Percentiles rank a stretch among this genome's conserved stretches.
Conservation (phyloP, 2,888 invertebrate species). For the Tipula helvola region DNA sequence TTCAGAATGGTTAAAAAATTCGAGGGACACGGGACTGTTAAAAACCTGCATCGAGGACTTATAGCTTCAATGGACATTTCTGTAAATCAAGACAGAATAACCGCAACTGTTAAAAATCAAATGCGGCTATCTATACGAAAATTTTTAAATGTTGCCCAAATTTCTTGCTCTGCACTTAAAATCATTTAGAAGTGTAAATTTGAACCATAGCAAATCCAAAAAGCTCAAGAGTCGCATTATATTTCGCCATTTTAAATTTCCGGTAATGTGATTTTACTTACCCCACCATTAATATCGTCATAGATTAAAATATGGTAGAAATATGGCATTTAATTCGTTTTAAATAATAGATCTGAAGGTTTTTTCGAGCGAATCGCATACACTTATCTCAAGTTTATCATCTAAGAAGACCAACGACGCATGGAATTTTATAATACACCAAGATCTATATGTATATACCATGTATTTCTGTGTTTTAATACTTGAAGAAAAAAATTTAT, state of each 20-base stretch:
- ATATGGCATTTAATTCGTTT: not conserved
- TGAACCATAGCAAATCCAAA: no score
- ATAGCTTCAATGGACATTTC: no score
- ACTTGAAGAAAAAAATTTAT: not conserved
- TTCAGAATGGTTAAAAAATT: no score
- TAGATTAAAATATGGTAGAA: not conserved
- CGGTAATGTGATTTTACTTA: not conserved
- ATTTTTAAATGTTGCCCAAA: no score
- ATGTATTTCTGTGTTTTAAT: not conserved
- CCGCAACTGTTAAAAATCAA: no score
- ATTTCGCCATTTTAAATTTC: not conserved
- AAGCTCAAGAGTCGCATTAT: no score
- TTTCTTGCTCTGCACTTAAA: no score
- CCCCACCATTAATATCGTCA: not conserved
- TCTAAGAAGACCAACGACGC: not conserved
- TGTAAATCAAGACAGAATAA: no score
- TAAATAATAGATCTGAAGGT: not conserved
- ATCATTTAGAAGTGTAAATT: no score
- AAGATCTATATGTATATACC: not conserved
- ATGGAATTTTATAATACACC: not conserved
- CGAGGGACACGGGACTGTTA: no score
- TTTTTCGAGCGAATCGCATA: not conserved
- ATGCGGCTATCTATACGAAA: no score
- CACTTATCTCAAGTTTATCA: not conserved
- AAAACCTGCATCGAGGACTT: no score